Evolutionary conservation across 2,797 vertebrate species (phyloP).

Genomic region (Neopelma chrysocephalum): DNA sequence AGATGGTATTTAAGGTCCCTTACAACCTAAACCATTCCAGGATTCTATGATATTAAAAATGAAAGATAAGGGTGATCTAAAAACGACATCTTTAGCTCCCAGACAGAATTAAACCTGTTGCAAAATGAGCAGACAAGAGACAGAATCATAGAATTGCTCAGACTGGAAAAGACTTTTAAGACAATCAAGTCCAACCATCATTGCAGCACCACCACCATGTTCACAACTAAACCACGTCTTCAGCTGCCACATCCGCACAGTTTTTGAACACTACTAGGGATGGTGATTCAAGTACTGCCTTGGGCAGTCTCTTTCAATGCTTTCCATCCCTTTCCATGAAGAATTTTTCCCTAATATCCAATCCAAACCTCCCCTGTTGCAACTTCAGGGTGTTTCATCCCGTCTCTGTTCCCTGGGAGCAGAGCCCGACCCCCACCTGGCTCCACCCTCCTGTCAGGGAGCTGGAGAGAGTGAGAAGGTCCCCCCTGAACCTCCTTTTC

Average conservation of each 20-base stretch:
- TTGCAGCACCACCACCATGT: not conserved
- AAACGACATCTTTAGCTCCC: fast-evolving
- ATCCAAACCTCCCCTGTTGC: not conserved
- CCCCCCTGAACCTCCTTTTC: not conserved
- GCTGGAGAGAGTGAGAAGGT: fast-evolving
- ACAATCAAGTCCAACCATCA: not conserved
- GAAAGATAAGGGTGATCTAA: not conserved
- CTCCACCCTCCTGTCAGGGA: not conserved
- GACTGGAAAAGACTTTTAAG: not conserved
- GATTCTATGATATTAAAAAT: not conserved
- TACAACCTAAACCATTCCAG: not conserved
- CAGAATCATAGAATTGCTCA: not conserved
- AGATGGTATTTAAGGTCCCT: not conserved
- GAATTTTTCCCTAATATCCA: not conserved
- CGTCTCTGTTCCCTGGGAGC: not conserved
- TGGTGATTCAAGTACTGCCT: not conserved
- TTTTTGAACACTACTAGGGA: not conserved
- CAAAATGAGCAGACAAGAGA: not conserved
- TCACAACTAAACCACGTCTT: not conserved
- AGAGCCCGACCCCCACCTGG: fast-evolving
- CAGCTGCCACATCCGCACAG: not conserved
- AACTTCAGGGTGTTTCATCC: fast-evolving
- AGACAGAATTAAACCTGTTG: not conserved
- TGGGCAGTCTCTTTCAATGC: not conserved
- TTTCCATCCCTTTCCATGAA: not conserved